Conservation (phyloP, 1,140 invertebrate species). For the Sitophilus oryzae region DNA sequence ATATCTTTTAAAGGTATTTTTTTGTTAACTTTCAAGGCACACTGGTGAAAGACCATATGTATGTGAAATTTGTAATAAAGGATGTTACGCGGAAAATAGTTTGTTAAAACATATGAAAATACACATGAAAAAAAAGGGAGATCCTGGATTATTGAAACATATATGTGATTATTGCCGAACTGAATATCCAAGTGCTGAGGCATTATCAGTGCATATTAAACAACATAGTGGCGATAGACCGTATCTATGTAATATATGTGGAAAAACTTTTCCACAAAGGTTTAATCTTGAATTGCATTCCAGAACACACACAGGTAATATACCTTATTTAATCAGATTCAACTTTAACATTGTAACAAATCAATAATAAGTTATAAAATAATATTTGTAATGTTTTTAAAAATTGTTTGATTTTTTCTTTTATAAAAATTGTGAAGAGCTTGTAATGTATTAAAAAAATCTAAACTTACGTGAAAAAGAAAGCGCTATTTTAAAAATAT, state of each 20-base stretch:
- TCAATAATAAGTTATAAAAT: too few species aligned
- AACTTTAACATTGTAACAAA: too few species aligned
- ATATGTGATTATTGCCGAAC: slow-evolving; percentile 44
- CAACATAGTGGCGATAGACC: slow-evolving; percentile 50
- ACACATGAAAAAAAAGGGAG: slow-evolving; percentile 43
- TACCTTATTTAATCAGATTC: too few species aligned
- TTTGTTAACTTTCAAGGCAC: slow-evolving; percentile 42
- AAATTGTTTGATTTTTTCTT: too few species aligned
- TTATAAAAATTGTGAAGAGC: too few species aligned
- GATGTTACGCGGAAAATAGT: slow-evolving; percentile 50
- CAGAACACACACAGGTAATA: slow-evolving; percentile 60
- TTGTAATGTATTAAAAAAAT: too few species aligned
- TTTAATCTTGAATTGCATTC: slow-evolving; percentile 62
- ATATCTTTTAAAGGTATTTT: neutral
- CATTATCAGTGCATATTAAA: slow-evolving; percentile 47
- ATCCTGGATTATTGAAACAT: slow-evolving; percentile 41
- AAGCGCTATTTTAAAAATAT: too few species aligned
- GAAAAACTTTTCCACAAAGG: slow-evolving; percentile 55
- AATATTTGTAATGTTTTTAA: too few species aligned
- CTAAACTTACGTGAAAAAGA: too few species aligned
- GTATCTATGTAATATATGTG: slow-evolving; percentile 49
- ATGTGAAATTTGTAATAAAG: slow-evolving; percentile 55
- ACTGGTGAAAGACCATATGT: slow-evolving; percentile 59
- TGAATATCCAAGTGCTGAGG: slow-evolving; percentile 46
- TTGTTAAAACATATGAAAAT: slow-evolving; percentile 44